Percentiles rank a stretch among this genome's conserved stretches.
These are phyloP conservation scores for Characodon lateralis DNA, from an alignment of 2,797 vertebrate genomes.

Conservation along the genomic window DNA sequence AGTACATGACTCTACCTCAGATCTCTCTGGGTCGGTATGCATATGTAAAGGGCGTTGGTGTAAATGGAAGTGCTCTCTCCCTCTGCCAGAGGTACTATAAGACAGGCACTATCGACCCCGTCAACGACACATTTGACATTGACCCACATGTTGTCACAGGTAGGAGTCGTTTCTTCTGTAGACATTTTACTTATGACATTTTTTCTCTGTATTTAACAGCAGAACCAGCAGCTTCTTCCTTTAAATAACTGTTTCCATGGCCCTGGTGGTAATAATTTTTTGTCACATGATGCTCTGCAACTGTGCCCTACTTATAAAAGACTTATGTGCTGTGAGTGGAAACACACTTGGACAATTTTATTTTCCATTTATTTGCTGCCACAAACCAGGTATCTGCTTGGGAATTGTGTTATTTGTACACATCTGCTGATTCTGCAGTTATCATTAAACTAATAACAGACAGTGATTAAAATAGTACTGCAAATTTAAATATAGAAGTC, in stretches of 20 bases:
- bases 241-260: background rate
- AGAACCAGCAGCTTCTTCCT: no score
- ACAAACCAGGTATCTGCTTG: background rate
- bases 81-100: slow-evolving; percentile 89
- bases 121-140: slow-evolving; percentile 93
- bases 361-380: background rate
- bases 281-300: slow-evolving; percentile 12
- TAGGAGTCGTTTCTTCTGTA: slow-evolving; percentile 48
- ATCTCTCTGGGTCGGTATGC: slow-evolving; percentile 86
- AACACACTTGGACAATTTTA: background rate
- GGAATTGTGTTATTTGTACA: slow-evolving; percentile 39
- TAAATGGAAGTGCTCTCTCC: slow-evolving; percentile 81
- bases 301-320: slow-evolving; percentile 42
- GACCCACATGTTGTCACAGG: slow-evolving; percentile 86
- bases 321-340: slow-evolving; percentile 18
- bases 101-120: slow-evolving; percentile 87
- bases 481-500: slow-evolving; percentile 2
- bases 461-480: slow-evolving; percentile 5
- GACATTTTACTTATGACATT: background rate
- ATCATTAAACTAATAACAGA: slow-evolving; percentile 3
- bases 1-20: slow-evolving; percentile 86
- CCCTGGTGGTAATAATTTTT: background rate
- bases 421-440: slow-evolving; percentile 41
- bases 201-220: slow-evolving; percentile 10
- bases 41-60: slow-evolving; percentile 75